phyloP scores from a whole-genome alignment of 2,888 invertebrate species.

The Rotaria socialis region DNA sequence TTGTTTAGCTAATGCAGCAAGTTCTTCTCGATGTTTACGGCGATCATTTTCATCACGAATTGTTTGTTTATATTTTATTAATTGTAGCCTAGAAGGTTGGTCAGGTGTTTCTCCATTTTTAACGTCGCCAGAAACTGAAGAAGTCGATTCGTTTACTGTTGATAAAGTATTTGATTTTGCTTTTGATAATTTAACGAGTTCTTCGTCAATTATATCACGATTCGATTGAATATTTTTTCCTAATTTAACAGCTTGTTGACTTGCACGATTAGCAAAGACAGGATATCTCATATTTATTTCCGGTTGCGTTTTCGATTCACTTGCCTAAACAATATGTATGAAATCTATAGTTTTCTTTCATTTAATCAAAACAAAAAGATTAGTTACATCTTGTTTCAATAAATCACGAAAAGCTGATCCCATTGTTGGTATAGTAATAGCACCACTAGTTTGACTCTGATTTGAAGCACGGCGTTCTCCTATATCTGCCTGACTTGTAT shows the following conservation, averaged over 20 bases:
- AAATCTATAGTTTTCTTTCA: background rate
- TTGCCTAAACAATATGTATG: background rate
- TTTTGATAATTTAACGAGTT: background rate
- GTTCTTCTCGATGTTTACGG: background rate
- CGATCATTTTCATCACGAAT: background rate
- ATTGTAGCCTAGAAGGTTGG: background rate
- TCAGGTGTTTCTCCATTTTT: background rate
- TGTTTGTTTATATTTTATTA: background rate
- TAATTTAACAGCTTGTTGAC: background rate
- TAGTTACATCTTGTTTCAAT: background rate
- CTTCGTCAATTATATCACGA: conserved; percentile 2
- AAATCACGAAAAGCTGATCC: background rate
- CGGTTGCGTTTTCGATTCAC: background rate
- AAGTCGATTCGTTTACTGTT: background rate
- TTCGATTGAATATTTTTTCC: background rate
- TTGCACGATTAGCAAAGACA: background rate
- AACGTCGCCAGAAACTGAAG: background rate
- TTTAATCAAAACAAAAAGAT: background rate
- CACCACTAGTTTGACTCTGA: background rate
- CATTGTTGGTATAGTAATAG: background rate
- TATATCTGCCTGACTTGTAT: background rate
- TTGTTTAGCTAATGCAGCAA: background rate
- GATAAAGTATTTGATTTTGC: background rate
- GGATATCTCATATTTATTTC: background rate
- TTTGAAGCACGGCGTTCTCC: background rate